Conservation (phyloP, 2,888 invertebrate species). For the Resseliella maxima region DNA sequence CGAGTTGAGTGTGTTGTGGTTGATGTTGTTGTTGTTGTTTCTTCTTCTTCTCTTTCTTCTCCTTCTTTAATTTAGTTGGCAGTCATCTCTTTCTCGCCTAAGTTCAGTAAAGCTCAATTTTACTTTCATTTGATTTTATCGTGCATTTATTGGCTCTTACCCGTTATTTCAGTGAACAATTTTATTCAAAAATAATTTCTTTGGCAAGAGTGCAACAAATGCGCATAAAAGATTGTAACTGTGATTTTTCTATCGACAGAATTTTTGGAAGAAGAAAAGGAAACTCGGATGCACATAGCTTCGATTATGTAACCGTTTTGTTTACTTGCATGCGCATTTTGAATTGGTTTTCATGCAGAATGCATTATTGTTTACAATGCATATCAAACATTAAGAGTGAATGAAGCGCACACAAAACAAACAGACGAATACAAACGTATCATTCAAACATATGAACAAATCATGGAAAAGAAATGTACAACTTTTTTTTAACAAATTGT, state of each 20-base stretch:
- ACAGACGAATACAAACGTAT: too few relatives aligned
- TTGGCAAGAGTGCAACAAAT: neutral
- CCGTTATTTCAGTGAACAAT: too few relatives aligned
- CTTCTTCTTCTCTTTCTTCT: neutral
- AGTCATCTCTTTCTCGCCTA: too few relatives aligned
- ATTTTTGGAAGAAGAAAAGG: constrained; percentile 39
- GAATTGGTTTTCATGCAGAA: too few relatives aligned
- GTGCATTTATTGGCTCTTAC: too few relatives aligned
- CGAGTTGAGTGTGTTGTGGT: too few relatives aligned
- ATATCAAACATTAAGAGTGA: neutral
- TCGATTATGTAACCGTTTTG: constrained; percentile 44
- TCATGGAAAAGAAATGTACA: too few relatives aligned
- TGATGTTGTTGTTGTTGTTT: neutral
- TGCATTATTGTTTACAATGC: neutral
- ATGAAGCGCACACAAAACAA: neutral
- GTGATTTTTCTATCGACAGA: neutral
- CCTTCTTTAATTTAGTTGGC: neutral
- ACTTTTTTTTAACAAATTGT: too few relatives aligned
- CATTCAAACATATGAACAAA: too few relatives aligned
- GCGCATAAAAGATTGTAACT: neutral
- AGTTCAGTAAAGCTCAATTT: too few relatives aligned
- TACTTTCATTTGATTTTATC: too few relatives aligned
- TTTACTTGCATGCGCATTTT: constrained; percentile 26
- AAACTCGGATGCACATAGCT: constrained; percentile 8
- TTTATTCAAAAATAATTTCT: constrained; percentile 1